Conservation (phyloP, 2,113 vertebrate genomes). For the Nycticebus coucang region DNA sequence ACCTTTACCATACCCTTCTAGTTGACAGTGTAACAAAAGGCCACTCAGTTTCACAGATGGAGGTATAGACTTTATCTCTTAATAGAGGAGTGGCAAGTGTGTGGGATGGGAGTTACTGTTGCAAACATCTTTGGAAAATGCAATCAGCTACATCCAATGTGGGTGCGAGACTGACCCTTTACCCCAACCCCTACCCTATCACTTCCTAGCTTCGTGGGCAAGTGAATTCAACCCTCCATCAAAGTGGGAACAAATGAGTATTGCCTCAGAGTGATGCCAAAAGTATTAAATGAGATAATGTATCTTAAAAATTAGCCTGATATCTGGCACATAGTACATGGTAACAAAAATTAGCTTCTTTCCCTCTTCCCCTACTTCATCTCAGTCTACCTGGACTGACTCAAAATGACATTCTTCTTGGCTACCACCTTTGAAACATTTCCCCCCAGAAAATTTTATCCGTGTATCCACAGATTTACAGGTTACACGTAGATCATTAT, state of each 20-base stretch:
- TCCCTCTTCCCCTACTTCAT: background rate
- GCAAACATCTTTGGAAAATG: background rate
- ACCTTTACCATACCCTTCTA: background rate
- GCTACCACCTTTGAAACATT: background rate
- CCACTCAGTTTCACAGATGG: background rate
- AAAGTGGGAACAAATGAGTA: background rate
- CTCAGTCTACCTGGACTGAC: background rate
- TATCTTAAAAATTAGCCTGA: background rate
- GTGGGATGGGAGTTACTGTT: background rate
- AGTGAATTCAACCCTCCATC: background rate
- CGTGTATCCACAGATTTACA: background rate
- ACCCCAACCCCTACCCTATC: background rate
- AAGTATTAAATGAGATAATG: background rate
- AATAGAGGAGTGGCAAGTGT: background rate
- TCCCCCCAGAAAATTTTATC: background rate
- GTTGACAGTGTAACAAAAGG: background rate
- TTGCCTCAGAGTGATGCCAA: background rate
- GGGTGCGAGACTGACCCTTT: background rate
- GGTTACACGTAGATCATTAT: background rate
- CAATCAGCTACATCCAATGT: no score
- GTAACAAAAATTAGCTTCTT: background rate
- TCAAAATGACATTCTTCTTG: background rate
- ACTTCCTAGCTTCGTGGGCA: background rate
- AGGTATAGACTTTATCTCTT: background rate
- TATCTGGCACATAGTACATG: background rate